phyloP scores from a whole-genome alignment of 2,797 vertebrate species.

The Morus bassanus region DNA sequence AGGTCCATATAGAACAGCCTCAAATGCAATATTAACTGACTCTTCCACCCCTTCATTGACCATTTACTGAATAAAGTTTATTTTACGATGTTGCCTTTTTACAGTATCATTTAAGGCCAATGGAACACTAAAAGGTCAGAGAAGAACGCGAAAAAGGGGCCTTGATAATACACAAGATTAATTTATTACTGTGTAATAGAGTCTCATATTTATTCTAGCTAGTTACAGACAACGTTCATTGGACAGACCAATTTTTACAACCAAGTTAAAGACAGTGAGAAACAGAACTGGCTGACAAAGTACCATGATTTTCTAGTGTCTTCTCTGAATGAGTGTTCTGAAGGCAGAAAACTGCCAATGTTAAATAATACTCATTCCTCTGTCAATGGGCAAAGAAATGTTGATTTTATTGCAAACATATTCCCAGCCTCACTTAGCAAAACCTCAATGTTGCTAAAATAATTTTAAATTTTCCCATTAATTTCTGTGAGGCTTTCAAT shows the following conservation, averaged over 20 bases:
- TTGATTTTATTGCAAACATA: conserved; percentile 24
- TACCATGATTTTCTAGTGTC: neutral
- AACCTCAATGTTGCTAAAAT: neutral
- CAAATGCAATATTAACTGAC: neutral
- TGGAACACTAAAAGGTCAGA: neutral
- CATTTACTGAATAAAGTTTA: neutral
- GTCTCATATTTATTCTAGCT: neutral
- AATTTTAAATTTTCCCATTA: neutral
- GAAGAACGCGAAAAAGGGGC: neutral
- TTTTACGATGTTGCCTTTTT: neutral
- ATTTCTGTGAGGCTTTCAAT: neutral
- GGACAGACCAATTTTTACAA: neutral
- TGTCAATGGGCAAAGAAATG: neutral
- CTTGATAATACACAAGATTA: neutral
- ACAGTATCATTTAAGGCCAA: neutral
- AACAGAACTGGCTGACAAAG: neutral
- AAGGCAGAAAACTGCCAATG: neutral
- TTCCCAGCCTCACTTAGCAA: neutral
- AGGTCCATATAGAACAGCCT: neutral
- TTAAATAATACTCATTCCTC: neutral
- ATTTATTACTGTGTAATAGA: neutral
- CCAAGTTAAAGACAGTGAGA: neutral
- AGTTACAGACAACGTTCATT: neutral
- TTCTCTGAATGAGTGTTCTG: neutral
- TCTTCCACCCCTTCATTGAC: neutral